Evolutionary conservation across 2,888 invertebrate species (phyloP).

Genomic region (Ochropleura plecta): DNA sequence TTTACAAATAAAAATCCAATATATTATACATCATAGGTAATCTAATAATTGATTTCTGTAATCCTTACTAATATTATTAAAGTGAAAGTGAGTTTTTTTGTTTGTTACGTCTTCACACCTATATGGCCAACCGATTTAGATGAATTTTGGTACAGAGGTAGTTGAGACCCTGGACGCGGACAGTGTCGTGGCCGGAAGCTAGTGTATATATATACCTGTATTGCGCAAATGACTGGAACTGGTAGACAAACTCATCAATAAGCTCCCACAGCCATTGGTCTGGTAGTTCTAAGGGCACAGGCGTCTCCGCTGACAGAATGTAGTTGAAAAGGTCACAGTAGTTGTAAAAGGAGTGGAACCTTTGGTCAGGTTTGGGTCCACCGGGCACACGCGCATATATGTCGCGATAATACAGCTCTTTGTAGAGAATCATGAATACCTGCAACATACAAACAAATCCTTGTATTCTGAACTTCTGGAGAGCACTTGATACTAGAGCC

Average conservation of each 20-base stretch:
- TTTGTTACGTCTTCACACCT: no score
- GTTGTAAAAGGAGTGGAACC: slow-evolving; percentile 98
- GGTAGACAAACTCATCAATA: slow-evolving; percentile 99
- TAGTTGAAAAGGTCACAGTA: slow-evolving; percentile 99
- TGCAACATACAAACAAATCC: slow-evolving; percentile 70
- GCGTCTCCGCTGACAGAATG: slow-evolving; percentile 97
- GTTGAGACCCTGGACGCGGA: no score
- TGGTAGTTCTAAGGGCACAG: slow-evolving; percentile 97
- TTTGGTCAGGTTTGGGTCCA: slow-evolving; percentile 97
- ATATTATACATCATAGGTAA: no score
- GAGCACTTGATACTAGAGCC: not conserved
- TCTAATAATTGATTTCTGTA: no score
- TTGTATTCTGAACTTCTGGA: not conserved
- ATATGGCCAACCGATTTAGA: no score
- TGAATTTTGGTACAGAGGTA: no score
- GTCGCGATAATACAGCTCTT: slow-evolving; percentile 99
- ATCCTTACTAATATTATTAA: no score
- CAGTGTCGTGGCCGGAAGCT: no score
- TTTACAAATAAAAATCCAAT: no score
- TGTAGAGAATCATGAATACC: slow-evolving; percentile 98
- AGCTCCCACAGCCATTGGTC: slow-evolving; percentile 99
- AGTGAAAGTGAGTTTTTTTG: no score
- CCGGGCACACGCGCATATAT: slow-evolving; percentile 98
- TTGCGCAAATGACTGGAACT: slow-evolving; percentile 97
- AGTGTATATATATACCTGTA: slow-evolving; percentile 90